These are phyloP conservation scores for Halictus quadricinctus DNA, from an alignment of 2,888 invertebrate species.

Conservation along the genomic window DNA sequence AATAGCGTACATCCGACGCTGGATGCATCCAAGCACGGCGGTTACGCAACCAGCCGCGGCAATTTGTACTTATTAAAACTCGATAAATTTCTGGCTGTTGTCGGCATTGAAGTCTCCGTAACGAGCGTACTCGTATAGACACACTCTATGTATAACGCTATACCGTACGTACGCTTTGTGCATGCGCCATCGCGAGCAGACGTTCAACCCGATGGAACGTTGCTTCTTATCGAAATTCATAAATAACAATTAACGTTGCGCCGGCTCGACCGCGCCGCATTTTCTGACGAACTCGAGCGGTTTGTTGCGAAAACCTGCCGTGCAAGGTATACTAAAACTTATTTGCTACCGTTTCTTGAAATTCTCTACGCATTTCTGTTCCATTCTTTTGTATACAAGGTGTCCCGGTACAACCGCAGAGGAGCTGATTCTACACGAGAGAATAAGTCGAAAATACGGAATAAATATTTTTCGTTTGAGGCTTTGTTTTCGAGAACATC, in stretches of 20 bases:
- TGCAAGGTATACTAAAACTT: not conserved
- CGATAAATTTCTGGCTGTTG: conserved; percentile 60
- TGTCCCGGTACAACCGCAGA: too few relatives aligned
- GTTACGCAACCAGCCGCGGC: conserved; percentile 60
- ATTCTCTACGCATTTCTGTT: not conserved
- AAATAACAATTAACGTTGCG: conserved; percentile 7
- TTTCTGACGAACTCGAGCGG: not conserved
- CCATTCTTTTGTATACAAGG: too few relatives aligned
- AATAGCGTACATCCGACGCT: conserved; percentile 81
- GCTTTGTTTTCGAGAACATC: too few relatives aligned
- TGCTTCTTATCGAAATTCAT: not conserved
- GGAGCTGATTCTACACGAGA: too few relatives aligned
- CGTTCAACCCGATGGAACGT: not conserved
- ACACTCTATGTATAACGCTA: not conserved
- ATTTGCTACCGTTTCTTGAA: not conserved
- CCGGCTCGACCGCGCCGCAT: not conserved
- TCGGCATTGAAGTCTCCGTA: conserved; percentile 44
- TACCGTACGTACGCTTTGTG: not conserved
- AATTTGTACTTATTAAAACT: conserved; percentile 70
- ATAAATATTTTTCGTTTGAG: too few relatives aligned
- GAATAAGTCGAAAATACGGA: too few relatives aligned
- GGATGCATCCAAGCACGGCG: conserved; percentile 77
- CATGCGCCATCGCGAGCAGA: not conserved
- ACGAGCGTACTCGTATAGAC: not conserved
- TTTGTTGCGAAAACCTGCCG: not conserved